phyloP scores from a whole-genome alignment of 2,888 invertebrate species.

The Synergus umbraculus region DNA sequence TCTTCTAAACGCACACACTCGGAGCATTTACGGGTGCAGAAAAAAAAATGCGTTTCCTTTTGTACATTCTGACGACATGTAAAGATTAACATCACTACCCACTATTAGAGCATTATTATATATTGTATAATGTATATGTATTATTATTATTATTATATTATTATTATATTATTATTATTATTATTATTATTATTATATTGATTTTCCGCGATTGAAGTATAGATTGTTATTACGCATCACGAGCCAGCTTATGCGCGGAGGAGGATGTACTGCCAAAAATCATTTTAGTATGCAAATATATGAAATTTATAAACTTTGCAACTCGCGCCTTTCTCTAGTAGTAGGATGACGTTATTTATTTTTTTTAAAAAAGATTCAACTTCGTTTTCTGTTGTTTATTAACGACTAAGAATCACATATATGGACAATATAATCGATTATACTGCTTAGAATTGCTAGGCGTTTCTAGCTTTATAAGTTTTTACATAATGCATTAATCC shows the following conservation, averaged over 20 bases:
- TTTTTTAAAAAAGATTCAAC: not conserved
- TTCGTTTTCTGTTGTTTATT: not conserved
- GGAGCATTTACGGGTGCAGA: not conserved
- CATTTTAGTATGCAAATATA: constrained; percentile 31
- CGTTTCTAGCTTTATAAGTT: not conserved
- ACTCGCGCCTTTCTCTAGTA: constrained; percentile 5
- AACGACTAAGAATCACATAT: not conserved
- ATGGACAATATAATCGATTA: not conserved
- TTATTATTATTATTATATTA: constrained; percentile 20
- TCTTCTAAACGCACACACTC: constrained; percentile 1
- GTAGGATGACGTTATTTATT: not conserved
- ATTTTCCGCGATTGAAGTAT: constrained; percentile 52
- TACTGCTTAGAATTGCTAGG: not conserved
- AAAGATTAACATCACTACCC: constrained; percentile 64
- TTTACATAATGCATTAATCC: not conserved
- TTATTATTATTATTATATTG: constrained; percentile 52
- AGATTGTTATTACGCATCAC: constrained; percentile 52
- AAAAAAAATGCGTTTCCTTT: constrained; percentile 54
- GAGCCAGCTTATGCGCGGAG: constrained; percentile 50
- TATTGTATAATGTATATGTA: constrained; percentile 50
- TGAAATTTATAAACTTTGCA: constrained; percentile 17
- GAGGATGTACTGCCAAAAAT: constrained; percentile 40
- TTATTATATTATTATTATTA: constrained; percentile 37
- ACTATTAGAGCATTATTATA: constrained; percentile 51
- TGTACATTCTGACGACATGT: constrained; percentile 71